Percentiles rank a stretch among this genome's conserved stretches.
These are phyloP conservation scores for Thamnophis sirtalis DNA, from an alignment of 2,113 vertebrate species.

Conservation along the genomic window DNA sequence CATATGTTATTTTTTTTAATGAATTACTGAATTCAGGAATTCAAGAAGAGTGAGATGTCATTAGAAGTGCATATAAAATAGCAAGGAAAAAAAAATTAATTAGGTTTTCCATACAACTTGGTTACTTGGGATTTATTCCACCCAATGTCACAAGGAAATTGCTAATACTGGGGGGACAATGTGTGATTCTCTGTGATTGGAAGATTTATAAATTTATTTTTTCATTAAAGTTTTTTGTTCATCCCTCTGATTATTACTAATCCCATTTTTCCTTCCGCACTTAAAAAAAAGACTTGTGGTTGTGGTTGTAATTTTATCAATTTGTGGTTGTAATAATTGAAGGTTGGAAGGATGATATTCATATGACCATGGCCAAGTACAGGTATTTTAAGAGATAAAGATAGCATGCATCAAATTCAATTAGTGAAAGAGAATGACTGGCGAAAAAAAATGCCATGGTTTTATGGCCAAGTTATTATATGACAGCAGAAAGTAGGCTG, in stretches of 20 bases:
- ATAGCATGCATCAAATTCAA: not conserved
- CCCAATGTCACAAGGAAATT: not conserved
- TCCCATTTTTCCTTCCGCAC: not conserved
- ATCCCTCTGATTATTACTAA: not conserved
- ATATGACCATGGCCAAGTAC: not conserved
- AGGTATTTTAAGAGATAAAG: not conserved
- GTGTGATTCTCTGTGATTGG: not conserved
- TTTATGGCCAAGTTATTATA: not conserved
- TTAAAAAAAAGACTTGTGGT: not conserved
- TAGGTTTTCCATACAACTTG: not conserved
- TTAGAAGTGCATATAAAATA: not conserved
- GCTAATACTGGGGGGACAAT: not conserved
- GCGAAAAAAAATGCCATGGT: not conserved
- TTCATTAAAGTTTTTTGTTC: not conserved
- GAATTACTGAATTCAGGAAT: not conserved
- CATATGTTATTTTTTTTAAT: not conserved
- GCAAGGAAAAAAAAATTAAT: not conserved
- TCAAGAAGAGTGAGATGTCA: not conserved
- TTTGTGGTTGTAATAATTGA: not conserved
- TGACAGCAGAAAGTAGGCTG: not conserved
- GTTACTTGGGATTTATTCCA: not conserved
- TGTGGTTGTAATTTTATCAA: not conserved
- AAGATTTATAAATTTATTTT: not conserved
- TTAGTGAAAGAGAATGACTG: not conserved
- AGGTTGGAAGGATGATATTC: not conserved